A percentile compares a stretch with the other conserved stretches of the same genome.
Evolutionary conservation across 2,113 vertebrate species (phyloP).

Genomic region (Phaethornis superciliosus): DNA sequence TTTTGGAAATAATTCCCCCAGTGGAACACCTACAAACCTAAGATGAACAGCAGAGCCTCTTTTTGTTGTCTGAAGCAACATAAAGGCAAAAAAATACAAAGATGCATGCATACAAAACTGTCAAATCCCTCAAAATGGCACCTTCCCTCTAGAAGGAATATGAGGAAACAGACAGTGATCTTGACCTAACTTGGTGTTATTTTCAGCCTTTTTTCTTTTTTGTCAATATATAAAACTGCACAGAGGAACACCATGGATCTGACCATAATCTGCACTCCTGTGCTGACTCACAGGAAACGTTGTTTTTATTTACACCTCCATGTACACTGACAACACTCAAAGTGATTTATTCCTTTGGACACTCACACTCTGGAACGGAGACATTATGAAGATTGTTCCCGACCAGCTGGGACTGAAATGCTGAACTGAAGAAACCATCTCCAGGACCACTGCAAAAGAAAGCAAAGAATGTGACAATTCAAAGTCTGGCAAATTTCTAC

Average conservation of each 20-base stretch:
- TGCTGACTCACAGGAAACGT: not conserved
- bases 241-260: not conserved
- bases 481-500: not conserved
- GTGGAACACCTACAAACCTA: not conserved
- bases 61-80: not conserved
- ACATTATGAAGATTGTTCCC: slow-evolving; percentile 96
- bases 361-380: slow-evolving; percentile 93
- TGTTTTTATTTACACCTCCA: not conserved
- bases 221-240: not conserved
- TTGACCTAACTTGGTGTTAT: not conserved
- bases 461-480: not conserved
- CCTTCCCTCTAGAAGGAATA: not conserved
- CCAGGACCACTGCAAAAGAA: slow-evolving; percentile 85
- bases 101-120: not conserved
- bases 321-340: not conserved
- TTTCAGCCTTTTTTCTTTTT: not conserved
- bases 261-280: not conserved
- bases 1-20: not conserved
- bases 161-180: not conserved
- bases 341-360: not conserved
- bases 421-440: slow-evolving; percentile 97
- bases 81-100: not conserved
- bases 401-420: slow-evolving; percentile 93
- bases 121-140: not conserved
- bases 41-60: not conserved